Evolutionary conservation across 2,888 invertebrate species (phyloP).

Genomic region (Orthonevra nobilis): DNA sequence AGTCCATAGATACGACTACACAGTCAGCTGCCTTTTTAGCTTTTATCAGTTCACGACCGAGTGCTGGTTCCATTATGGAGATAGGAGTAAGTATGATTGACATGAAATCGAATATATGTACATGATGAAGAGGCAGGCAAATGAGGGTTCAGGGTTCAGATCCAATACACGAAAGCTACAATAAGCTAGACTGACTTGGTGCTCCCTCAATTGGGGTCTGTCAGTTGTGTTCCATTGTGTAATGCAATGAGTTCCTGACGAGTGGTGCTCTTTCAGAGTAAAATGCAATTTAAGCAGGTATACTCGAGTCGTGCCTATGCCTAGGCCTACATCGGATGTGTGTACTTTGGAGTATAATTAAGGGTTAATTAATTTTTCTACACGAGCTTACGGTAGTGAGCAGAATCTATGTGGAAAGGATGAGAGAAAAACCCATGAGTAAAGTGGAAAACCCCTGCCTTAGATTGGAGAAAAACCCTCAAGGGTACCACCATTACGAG

Average conservation of each 20-base stretch:
- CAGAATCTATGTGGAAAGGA: too few species aligned
- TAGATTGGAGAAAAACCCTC: constrained; percentile 18
- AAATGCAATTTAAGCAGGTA: constrained; percentile 52
- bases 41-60: constrained; percentile 49
- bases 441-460: constrained; percentile 24
- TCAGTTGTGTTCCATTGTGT: constrained; percentile 14
- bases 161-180: too few species aligned
- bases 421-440: constrained; percentile 21
- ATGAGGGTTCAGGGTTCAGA: constrained; percentile 56
- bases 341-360: constrained; percentile 50
- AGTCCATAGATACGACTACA: not conserved
- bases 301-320: constrained; percentile 14
- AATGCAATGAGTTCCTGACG: constrained; percentile 40
- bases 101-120: constrained; percentile 59
- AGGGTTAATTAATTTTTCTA: constrained; percentile 57
- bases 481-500: not conserved
- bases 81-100: constrained; percentile 38
- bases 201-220: not conserved
- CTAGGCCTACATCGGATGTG: not conserved
- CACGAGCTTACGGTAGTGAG: too few species aligned
- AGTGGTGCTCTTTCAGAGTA: constrained; percentile 35
- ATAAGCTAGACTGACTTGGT: too few species aligned
- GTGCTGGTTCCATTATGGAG: constrained; percentile 24
- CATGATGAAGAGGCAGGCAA: constrained; percentile 31
- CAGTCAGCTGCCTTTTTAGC: constrained; percentile 35